Percentiles rank a stretch among this genome's conserved stretches.
Conservation (phyloP, 2,113 vertebrate species). For the Lagopus muta region DNA sequence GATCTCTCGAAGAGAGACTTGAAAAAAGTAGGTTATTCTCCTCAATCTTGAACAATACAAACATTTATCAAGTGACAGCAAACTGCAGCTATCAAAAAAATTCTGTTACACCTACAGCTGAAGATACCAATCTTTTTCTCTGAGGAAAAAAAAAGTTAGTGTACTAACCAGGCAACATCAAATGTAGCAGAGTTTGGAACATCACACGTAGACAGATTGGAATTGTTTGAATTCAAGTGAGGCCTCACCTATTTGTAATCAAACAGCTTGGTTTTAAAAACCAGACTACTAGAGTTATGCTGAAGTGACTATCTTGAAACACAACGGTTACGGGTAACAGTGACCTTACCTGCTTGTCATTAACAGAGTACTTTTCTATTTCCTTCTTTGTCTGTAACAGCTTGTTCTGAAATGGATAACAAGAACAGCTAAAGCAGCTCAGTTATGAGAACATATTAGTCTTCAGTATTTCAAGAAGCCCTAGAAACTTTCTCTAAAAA, state of each 20-base stretch:
- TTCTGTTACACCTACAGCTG: background rate
- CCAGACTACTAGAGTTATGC: background rate
- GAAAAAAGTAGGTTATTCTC: background rate
- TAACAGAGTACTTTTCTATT: slow-evolving; percentile 93
- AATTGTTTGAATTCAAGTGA: background rate
- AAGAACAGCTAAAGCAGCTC: background rate
- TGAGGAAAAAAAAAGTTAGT: background rate
- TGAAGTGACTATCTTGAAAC: background rate
- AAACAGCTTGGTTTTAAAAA: background rate
- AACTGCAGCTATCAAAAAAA: background rate
- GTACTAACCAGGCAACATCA: background rate
- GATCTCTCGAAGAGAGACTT: background rate
- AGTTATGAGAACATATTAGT: background rate
- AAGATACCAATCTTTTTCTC: background rate
- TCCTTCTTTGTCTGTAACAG: slow-evolving; percentile 95
- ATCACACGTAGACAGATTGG: background rate
- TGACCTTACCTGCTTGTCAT: slow-evolving; percentile 92
- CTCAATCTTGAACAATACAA: background rate
- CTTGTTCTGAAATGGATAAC: slow-evolving; percentile 82
- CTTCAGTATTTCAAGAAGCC: background rate
- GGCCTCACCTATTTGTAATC: background rate
- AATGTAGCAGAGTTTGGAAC: background rate
- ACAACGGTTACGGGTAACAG: background rate
- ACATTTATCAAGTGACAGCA: background rate
- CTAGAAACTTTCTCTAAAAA: background rate